A percentile compares a stretch with the other conserved stretches of the same genome.
Evolutionary conservation across 2,797 vertebrate species (phyloP).

Genomic region (Anabacerthia variegaticeps): DNA sequence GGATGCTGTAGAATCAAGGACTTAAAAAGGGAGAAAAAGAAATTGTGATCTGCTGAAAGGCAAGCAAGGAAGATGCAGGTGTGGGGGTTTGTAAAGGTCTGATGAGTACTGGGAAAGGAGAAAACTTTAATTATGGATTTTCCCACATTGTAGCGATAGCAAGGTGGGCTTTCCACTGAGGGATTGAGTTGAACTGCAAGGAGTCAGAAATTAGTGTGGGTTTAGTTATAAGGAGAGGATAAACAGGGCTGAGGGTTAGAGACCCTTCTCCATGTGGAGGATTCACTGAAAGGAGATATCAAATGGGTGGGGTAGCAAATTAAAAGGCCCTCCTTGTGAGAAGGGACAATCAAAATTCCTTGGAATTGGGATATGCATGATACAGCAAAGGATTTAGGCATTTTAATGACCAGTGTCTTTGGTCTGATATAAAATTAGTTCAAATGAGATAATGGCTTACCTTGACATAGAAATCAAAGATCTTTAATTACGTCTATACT

Average conservation of each 20-base stretch:
- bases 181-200: background rate
- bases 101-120: background rate
- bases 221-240: background rate
- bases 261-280: background rate
- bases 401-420: background rate
- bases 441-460: background rate
- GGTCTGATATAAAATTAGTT: background rate
- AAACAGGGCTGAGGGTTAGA: background rate
- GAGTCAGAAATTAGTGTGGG: background rate
- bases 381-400: background rate
- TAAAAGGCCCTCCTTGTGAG: background rate
- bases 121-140: background rate
- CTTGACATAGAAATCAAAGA: background rate
- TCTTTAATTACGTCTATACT: background rate
- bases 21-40: background rate
- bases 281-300: background rate
- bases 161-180: background rate
- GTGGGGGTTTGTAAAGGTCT: background rate
- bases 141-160: background rate
- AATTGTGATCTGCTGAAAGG: background rate
- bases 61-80: background rate
- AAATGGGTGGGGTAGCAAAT: background rate
- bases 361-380: background rate
- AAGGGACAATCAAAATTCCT: background rate
- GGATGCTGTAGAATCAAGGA: background rate